Evolutionary conservation across 2,888 invertebrate genomes (phyloP).

Genomic region (Eurois occulta): DNA sequence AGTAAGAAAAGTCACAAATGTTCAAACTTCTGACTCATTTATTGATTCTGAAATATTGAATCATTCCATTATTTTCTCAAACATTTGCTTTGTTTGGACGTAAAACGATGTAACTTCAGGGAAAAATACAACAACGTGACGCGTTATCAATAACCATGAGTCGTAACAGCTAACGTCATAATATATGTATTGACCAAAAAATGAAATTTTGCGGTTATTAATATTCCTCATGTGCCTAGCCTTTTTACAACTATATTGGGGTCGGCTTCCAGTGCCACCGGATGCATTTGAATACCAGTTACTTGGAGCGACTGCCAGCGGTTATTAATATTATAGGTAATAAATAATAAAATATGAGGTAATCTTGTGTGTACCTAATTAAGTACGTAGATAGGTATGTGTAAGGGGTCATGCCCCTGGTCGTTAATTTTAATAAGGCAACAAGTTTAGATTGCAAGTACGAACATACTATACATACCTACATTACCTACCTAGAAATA

Average conservation of each 20-base stretch:
- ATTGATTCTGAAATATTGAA: slow-evolving; percentile 33
- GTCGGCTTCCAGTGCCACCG: no score
- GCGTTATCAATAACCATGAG: slow-evolving; percentile 1
- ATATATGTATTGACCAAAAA: background rate
- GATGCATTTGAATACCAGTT: no score
- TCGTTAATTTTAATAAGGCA: background rate
- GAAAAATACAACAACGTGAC: slow-evolving; percentile 40
- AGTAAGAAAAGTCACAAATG: slow-evolving; percentile 15
- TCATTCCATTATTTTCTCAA: slow-evolving; percentile 43
- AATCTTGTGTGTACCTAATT: background rate
- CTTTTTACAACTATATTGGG: no score
- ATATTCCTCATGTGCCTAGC: background rate
- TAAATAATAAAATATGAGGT: background rate
- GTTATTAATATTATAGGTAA: background rate
- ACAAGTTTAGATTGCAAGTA: background rate
- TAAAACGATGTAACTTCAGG: slow-evolving; percentile 41
- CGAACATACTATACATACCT: background rate
- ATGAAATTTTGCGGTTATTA: background rate
- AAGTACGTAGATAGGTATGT: background rate
- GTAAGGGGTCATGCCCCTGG: slow-evolving; percentile 3
- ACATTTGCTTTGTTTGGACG: slow-evolving; percentile 38
- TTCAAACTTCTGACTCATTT: slow-evolving; percentile 25
- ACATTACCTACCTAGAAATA: slow-evolving; percentile 15
- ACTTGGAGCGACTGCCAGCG: no score
- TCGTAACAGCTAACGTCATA: background rate